Evolutionary conservation across 2,797 vertebrate genomes (phyloP).

Genomic region (Cirrhinus mrigala): DNA sequence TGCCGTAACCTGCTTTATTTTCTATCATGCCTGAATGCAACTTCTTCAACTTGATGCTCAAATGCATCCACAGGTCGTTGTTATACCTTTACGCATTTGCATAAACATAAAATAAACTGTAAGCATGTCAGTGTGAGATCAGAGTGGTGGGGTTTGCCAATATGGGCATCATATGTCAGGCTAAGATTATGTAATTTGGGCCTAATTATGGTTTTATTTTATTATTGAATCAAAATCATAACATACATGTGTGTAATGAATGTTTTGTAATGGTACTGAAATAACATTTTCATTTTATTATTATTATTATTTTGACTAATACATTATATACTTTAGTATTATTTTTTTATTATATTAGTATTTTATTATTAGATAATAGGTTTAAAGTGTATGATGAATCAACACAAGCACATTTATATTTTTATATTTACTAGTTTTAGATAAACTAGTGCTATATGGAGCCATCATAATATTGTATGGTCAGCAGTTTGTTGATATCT

Average conservation of each 20-base stretch:
- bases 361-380: neutral
- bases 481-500: neutral
- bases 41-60: constrained; percentile 50
- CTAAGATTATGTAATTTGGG: constrained; percentile 15
- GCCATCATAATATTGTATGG: neutral
- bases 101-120: neutral
- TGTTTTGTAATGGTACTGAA: neutral
- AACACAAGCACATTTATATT: neutral
- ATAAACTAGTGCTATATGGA: neutral
- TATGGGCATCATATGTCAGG: neutral
- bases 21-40: neutral
- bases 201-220: neutral
- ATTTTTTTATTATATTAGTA: neutral
- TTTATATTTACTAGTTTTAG: neutral
- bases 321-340: neutral
- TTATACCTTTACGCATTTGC: constrained; percentile 15
- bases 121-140: too few relatives aligned
- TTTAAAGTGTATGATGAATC: neutral
- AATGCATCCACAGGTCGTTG: constrained; percentile 63
- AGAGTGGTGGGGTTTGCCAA: neutral
- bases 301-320: neutral
- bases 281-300: too few relatives aligned
- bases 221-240: neutral
- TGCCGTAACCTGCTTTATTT: constrained; percentile 14
- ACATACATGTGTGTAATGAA: neutral